Conservation (phyloP, 2,888 invertebrate genomes). For the Synanthedon tipuliformis region DNA sequence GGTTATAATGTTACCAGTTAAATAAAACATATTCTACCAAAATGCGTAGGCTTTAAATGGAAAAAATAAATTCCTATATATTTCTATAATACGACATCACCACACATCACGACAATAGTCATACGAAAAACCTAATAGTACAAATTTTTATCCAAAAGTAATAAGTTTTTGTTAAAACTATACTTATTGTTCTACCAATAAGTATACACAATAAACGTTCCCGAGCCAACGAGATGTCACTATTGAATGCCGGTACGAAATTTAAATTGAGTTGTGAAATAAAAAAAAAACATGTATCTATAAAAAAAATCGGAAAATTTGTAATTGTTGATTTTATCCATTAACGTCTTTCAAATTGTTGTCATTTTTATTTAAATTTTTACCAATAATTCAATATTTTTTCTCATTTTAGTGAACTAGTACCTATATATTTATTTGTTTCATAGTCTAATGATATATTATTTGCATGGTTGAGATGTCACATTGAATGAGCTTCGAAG, state of each 20-base stretch:
- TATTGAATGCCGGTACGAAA: constrained; percentile 39
- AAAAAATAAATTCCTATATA: too few relatives aligned
- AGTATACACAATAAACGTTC: not conserved
- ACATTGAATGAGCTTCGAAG: constrained; percentile 69
- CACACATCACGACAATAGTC: too few relatives aligned
- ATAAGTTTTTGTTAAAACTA: too few relatives aligned
- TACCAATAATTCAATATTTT: constrained; percentile 57
- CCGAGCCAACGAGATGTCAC: constrained; percentile 58
- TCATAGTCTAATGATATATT: constrained; percentile 50
- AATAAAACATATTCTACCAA: too few relatives aligned
- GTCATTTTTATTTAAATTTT: constrained; percentile 62
- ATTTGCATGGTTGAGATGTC: constrained; percentile 58
- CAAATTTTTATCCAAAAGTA: too few relatives aligned
- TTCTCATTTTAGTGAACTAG: constrained; percentile 56
- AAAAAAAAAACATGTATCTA: constrained; percentile 49
- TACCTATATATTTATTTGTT: constrained; percentile 46
- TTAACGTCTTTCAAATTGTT: constrained; percentile 66
- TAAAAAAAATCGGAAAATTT: constrained; percentile 67
- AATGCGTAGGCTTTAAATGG: too few relatives aligned
- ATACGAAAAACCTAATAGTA: too few relatives aligned
- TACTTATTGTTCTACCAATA: too few relatives aligned
- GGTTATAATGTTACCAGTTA: too few relatives aligned
- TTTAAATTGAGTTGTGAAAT: constrained; percentile 62
- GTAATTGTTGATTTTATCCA: constrained; percentile 62
- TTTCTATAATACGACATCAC: too few relatives aligned